phyloP scores from a whole-genome alignment of 37 sponge, comb jelly and placozoan genomes.

The Ianthella basta region DNA sequence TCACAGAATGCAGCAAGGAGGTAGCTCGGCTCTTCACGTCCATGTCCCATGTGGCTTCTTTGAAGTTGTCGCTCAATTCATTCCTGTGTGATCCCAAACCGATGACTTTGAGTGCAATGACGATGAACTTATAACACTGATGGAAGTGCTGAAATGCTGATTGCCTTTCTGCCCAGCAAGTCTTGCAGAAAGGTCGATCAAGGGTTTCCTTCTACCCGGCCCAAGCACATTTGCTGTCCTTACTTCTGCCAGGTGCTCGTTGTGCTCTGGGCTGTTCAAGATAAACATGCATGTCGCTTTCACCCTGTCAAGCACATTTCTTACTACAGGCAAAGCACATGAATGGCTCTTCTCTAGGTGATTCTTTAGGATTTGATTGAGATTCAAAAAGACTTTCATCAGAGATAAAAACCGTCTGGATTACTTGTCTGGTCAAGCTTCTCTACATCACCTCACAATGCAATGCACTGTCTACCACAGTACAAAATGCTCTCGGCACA shows the following conservation, averaged over 20 bases:
- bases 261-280: constrained; percentile 46
- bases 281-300: constrained; percentile 20
- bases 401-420: constrained; percentile 62
- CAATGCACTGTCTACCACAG: constrained; percentile 65
- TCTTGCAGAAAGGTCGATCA: constrained; percentile 56
- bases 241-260: constrained; percentile 36
- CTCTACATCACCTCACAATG: constrained; percentile 57
- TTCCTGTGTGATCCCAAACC: constrained; percentile 22
- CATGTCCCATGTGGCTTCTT: constrained; percentile 43
- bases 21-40: constrained; percentile 35
- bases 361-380: constrained; percentile 40
- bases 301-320: constrained; percentile 46
- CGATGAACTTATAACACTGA: constrained; percentile 41
- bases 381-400: constrained; percentile 41
- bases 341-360: constrained; percentile 45
- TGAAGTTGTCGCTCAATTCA: constrained; percentile 24
- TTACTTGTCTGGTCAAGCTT: constrained; percentile 43
- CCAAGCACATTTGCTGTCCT: constrained; percentile 23
- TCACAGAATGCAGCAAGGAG: constrained; percentile 42
- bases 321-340: constrained; percentile 46
- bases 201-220: constrained; percentile 17
- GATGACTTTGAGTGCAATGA: constrained; percentile 42
- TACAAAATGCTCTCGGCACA: constrained; percentile 41
- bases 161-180: constrained; percentile 63
- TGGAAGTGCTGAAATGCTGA: constrained; percentile 58